These are phyloP conservation scores for Ceyx margarethae DNA, from an alignment of 2,113 vertebrate species.

Conservation along the genomic window DNA sequence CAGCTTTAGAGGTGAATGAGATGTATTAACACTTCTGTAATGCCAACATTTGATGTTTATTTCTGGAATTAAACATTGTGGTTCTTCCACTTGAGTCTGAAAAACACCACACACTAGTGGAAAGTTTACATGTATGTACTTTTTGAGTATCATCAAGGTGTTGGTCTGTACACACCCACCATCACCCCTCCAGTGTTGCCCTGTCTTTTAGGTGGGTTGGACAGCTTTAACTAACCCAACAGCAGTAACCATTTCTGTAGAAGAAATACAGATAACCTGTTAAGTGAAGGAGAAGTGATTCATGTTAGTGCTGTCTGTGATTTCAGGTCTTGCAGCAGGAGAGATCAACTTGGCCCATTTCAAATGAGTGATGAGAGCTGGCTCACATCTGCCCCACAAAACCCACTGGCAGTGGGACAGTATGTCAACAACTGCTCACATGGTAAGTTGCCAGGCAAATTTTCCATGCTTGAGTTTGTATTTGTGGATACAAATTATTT, in stretches of 20 bases:
- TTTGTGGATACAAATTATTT: background rate
- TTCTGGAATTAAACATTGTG: background rate
- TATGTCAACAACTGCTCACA: constrained; percentile 96
- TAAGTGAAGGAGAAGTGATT: background rate
- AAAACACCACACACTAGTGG: background rate
- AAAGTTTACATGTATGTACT: background rate
- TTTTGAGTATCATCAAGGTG: background rate
- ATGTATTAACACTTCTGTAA: background rate
- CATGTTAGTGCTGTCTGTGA: fast-evolving
- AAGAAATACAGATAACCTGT: background rate
- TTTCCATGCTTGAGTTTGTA: background rate
- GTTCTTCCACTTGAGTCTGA: background rate
- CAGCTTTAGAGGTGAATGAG: background rate
- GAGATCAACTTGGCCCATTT: constrained; percentile 86
- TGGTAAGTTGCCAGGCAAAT: constrained; percentile 56
- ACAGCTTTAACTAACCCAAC: background rate
- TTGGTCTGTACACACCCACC: fast-evolving
- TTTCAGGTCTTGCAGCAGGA: constrained; percentile 87
- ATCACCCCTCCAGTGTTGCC: fast-evolving
- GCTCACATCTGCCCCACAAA: constrained; percentile 79
- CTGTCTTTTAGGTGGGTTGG: background rate
- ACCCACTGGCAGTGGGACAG: constrained; percentile 89
- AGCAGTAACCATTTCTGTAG: background rate
- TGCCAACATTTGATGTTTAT: fast-evolving
- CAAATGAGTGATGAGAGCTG: constrained; percentile 85